Percentiles rank a stretch among this genome's conserved stretches.
These are phyloP conservation scores for Champsocephalus esox DNA, from an alignment of 2,797 vertebrate species.

Conservation along the genomic window DNA sequence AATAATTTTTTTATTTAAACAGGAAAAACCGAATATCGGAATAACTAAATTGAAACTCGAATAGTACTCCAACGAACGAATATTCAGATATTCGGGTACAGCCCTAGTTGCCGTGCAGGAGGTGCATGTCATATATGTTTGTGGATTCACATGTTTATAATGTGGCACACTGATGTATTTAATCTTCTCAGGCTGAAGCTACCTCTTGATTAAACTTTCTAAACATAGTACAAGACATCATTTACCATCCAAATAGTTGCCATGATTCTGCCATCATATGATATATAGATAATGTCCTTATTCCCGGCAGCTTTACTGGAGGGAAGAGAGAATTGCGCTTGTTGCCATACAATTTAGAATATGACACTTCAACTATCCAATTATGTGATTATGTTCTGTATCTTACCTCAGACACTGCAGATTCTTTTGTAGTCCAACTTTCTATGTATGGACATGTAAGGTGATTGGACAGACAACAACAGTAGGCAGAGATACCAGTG, in stretches of 20 bases:
- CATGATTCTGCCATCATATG: background rate
- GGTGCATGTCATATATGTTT: background rate
- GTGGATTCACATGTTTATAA: background rate
- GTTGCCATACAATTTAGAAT: background rate
- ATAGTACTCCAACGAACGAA: no score
- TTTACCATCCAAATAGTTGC: background rate
- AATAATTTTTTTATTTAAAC: no score
- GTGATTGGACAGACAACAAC: background rate
- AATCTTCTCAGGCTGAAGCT: background rate
- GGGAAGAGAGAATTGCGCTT: background rate
- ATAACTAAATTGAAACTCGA: no score
- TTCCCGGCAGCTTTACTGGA: background rate
- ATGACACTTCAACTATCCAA: background rate
- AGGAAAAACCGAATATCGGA: no score
- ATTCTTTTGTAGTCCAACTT: background rate
- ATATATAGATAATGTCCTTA: background rate
- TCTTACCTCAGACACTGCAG: background rate
- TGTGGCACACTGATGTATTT: background rate
- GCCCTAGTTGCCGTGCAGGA: background rate
- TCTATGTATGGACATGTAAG: slow-evolving; percentile 5
- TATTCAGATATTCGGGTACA: no score
- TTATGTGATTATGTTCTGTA: background rate
- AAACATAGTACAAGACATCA: background rate
- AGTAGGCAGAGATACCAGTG: background rate
- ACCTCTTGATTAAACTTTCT: background rate